Base-by-base conservation (phyloP, 2,113 vertebrate species). In the Aspiorhynchus laticeps region DNA sequence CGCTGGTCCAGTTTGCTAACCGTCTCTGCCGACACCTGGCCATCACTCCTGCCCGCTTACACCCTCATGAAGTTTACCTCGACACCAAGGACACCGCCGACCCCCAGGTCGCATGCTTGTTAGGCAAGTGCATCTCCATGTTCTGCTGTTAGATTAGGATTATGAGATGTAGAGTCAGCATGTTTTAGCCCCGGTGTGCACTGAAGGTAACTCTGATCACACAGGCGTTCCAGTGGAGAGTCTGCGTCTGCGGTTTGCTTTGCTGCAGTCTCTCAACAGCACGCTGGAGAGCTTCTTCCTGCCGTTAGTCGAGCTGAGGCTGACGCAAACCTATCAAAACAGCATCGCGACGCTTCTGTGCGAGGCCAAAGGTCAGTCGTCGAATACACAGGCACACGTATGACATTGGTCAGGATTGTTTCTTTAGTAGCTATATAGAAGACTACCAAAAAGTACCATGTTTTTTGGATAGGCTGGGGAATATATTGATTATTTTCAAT, bases 201-300 rank as follows among this genome's bases (percentile, higher is more conserved):
- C 7, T 41, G 31, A 73, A 85, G 46, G 36, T 75, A 28, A 31
- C 28, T 41, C 56, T 48, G 8, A 36, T 87, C 90, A 79, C 69
- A 38, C 91, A 99, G 98, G 93, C 1, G 95, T 98, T 17, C 97
- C 98, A 0, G 95, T 97, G 4, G 97, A 99, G 94, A 99, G 98
- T 78, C 91, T 99, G 1, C 94, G 98, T 41, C 93, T 99, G 4
- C 97, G 98, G 28, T 99, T 99, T 8, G 97, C 98, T 0, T 93
- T 99, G 78, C 96, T 99, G 1, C 98, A 99, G 95, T 99, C 98
- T 4, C 96, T 99, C 84, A 99, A 99, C 91, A 98, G 96, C 81
- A 97, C 96, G 0, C 87, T 99, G 91, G 98, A 99, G 94, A 97
- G 96, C 0, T 99, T 99, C 94, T 99, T 99, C 95, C 92, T 99